Evolutionary conservation across 53 echinoderm and acorn worm species (phyloP), one percentile per base, ranked within the genome.

Genomic region (Temnopleurus reevesii): DNA sequence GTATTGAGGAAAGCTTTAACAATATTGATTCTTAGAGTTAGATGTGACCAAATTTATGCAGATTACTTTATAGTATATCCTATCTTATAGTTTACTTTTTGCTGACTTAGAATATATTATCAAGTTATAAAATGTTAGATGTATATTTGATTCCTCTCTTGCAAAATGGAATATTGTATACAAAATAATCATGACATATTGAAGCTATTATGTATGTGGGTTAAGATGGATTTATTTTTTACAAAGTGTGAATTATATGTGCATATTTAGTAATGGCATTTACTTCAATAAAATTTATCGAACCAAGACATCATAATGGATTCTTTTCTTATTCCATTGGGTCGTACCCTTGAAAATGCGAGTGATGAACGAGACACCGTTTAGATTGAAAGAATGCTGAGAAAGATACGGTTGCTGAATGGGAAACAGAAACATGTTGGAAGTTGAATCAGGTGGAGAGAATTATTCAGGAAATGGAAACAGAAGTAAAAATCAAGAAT

Each of bases 251-350:
- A 83, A 55, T 83, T 83, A 53, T 55, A 55, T 81, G 83, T 83
- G 54, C 83, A 56, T 83, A 83, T 83, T 81, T 83, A 83, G 55
- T 56, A 31, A 27, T 57, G 77, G 83, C 83, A 83, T 83, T 83
- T 56, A 55, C 41, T 83, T 83, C 35, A 83, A 83, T 83, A 57
- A 83, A 83, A 33, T 83, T 81, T 55, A 77, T 77, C 15, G n/a
- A n/a, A n/a, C n/a, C n/a, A n/a, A n/a, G n/a, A n/a, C n/a, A n/a
- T n/a, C n/a, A n/a, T n/a, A n/a, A n/a, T n/a, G n/a, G n/a, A n/a
- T n/a, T n/a, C n/a, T n/a, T n/a, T n/a, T n/a, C n/a, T n/a, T n/a
- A n/a, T n/a, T n/a, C n/a, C n/a, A n/a, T n/a, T n/a, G n/a, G n/a
- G n/a, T n/a, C n/a, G n/a, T n/a, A n/a, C n/a, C n/a, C n/a, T n/a